These are phyloP conservation scores for Caprella mutica DNA, from an alignment of 2,888 invertebrate genomes.

Conservation along the genomic window DNA sequence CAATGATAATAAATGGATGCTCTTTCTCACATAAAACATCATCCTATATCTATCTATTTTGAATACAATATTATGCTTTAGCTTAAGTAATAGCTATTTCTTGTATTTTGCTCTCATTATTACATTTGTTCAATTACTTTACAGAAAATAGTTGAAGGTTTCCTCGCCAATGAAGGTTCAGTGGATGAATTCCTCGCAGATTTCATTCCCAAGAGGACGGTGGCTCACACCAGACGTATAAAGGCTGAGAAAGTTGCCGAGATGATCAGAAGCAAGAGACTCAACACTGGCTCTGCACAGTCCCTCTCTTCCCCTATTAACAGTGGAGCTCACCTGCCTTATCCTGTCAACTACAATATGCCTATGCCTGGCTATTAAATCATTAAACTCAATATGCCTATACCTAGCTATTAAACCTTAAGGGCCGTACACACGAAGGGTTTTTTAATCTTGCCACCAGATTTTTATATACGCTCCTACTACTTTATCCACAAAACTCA, in stretches of 20 bases:
- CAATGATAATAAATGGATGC: too few relatives aligned
- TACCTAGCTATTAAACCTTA: too few relatives aligned
- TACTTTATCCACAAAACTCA: too few relatives aligned
- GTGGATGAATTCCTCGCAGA: conserved; percentile 73
- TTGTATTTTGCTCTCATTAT: too few relatives aligned
- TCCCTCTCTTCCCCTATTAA: background rate
- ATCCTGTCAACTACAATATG: conserved; percentile 17
- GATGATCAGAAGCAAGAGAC: conserved; percentile 22
- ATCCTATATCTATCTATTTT: too few relatives aligned
- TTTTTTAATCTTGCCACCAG: too few relatives aligned
- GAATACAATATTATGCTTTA: too few relatives aligned
- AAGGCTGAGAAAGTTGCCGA: conserved; percentile 84
- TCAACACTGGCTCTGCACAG: conserved; percentile 12
- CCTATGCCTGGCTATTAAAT: conserved; percentile 24
- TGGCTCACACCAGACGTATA: conserved; percentile 69
- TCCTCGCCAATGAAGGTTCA: conserved; percentile 40
- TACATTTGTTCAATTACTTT: background rate
- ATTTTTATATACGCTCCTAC: too few relatives aligned
- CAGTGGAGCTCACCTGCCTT: background rate
- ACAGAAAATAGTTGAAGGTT: conserved; percentile 26
- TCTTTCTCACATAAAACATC: too few relatives aligned
- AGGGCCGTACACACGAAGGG: too few relatives aligned
- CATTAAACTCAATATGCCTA: too few relatives aligned
- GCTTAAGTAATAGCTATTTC: too few relatives aligned
- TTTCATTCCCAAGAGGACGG: conserved; percentile 61